Base-by-base conservation (phyloP, 92 coral and sea anemone species). In the Montipora capitata region DNA sequence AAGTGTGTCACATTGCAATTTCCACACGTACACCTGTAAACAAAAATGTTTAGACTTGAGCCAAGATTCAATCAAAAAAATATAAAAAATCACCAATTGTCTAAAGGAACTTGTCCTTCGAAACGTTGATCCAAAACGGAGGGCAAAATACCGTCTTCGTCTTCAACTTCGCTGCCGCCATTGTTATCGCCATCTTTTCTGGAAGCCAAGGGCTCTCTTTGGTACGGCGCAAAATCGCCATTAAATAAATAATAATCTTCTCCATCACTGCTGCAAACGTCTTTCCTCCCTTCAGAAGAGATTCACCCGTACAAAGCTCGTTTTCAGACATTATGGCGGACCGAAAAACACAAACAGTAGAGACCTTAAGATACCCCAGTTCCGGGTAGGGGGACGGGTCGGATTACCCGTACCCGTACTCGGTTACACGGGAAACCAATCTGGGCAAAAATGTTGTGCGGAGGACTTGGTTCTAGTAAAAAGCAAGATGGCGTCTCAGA, bases 71-170 rank as follows among this genome's bases (percentile, higher is more conserved):
- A 45, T 45, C 0, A 45, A 45, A 45, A 45, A 45, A 45, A 45
- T 44, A 20, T 1, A 20, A 20, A 20, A 20, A 20, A 45, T 76
- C 76, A 77, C 76, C 83, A 76, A 45, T 61, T 67, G 45, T 56
- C 58, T 11, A 85, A 12, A 64, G 74, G 84, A 61, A 76, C 64
- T 70, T 15, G 52, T 72, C 70, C 77, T 72, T 69, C 87, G 14
- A 54, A 57, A 11, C 87, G 87, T 79, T 83, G 51, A 40, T 83
- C 87, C 66, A 85, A 63, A 75, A 65, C 76, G 11, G 83, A 63
- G 4, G 83, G 83, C 70, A 85, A 75, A 35, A 85, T 76, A 7
- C 56, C 69, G 76, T 63, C 89, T 85, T 75, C 65, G 51, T 45
- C 51, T 45, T 45, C 51, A 45, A 45, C 51, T 45, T 45, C 51